Evolutionary conservation across 1,140 invertebrate genomes (phyloP), one percentile per base, ranked within the genome.

Genomic region (Lordiphosa collinella): DNA sequence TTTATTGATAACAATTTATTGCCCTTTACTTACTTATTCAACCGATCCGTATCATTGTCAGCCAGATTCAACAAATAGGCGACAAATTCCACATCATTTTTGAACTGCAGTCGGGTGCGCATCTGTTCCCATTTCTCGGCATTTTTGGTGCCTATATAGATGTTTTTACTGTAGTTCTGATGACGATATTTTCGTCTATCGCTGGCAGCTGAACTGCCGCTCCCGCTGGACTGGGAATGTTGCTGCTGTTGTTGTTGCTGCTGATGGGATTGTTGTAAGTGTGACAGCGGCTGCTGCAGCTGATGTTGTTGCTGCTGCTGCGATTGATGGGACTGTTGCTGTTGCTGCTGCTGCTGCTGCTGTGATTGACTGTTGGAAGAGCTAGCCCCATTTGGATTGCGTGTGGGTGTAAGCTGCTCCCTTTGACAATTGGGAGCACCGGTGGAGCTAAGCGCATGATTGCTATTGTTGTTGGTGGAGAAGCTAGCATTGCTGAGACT

Each of bases 51-150:
- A 37, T 90, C 87, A 55, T 90, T 90, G 34, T 90, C 82, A 14
- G 90, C 90, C 41, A 90, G 68, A 63, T 90, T 90, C 8, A 91
- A 67, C n/a, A 91, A 66, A 56, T 89, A 89, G 13, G 84, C 87
- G 0, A 90, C 88, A 68, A 91, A 90, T 59, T 90, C 89, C 34
- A 90, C 89, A 47, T 91, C 90, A 47, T 88, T 90, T 53, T 88
- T 89, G 61, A 89, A 90, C 38, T 88, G 71, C 13, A 89, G 66
- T 4, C 82, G 67, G 31, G 72, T 87, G 53, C 89, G 86, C 59
- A 89, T 84, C 47, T 88, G 80, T 49, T 89, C 89, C 90, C 90
- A 90, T 50, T 87, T 89, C 47, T 89, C 89, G 44, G 90, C 89
- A 64, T 90, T 90, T 55, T 88, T 87, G 31, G 89, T 82, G 43